Base-by-base conservation (phyloP, 1,140 invertebrate genomes). In the Lucilia sericata region DNA sequence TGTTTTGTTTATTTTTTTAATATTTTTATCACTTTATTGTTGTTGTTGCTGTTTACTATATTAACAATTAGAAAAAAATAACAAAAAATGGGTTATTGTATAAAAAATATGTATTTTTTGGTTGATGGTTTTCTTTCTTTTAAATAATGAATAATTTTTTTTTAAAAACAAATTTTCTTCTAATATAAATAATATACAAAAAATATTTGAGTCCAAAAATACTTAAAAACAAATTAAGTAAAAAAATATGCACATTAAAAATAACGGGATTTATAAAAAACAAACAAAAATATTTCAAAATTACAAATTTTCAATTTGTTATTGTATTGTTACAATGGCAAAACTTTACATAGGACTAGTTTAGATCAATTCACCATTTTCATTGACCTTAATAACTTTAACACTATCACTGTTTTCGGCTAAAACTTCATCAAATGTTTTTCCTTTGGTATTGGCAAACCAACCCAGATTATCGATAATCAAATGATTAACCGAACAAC, bases 381-480 rank as follows among this genome's bases (percentile, higher is more conserved):
- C 89, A 80, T 90, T 90, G 70, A 90, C 89, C 87, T 90, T 87
- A 87, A 90, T 91, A 65, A 91, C 86, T 8, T 88, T 89, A 19
- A 90, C 85, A 21, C 76, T 70, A 55, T 98, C 96, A 21, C 97
- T 96, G 87, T 96, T 97, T 82, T 94, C 93, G 76, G 93, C 94
- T 85, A 98, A 92, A 65, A 97, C 94, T 84, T 95, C 94, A 92
- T 98, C 97, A 88, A 98, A 96, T 88, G 97, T 97, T 88, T 93
- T 94, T 82, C 87, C 86, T 47, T 84, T 84, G 86, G 94, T 91
- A 87, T 96, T 94, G 0, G 93, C 91, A 91, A 98, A 98, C 95
- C 97, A 97, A 36, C 96, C 96, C 8, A 98, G 92, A 92, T 98
- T 97, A 88, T 98, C 97, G 17, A 97, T 97, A 85, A 98, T 98